These are phyloP conservation scores for Baronia brevicornis DNA, from an alignment of 2,888 invertebrate species.

Conservation along the genomic window DNA sequence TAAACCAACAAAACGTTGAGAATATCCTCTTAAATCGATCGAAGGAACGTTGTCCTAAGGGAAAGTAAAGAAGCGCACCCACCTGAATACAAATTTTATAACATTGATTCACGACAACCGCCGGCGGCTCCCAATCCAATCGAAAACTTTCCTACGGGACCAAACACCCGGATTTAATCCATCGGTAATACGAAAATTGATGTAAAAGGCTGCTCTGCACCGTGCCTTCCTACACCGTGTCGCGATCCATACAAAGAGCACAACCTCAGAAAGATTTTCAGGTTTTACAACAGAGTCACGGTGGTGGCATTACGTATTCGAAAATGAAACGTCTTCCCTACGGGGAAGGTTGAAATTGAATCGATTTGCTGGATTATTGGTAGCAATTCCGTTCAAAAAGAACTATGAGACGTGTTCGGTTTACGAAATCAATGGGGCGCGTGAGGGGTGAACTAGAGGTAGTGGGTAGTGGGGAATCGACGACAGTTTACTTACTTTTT, in stretches of 20 bases:
- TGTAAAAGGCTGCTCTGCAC: conserved; percentile 61
- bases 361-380: conserved; percentile 53
- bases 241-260: conserved; percentile 58
- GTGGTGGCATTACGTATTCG: conserved; percentile 33
- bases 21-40: conserved; percentile 53
- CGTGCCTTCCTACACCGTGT: conserved; percentile 35
- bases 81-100: conserved; percentile 69
- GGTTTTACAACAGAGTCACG: conserved; percentile 59
- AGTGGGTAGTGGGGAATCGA: conserved; percentile 37
- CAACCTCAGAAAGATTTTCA: conserved; percentile 48
- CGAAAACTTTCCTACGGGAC: conserved; percentile 57
- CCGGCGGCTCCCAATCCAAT: conserved; percentile 55
- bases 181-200: conserved; percentile 74
- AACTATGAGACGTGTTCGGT: conserved; percentile 64
- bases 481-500: conserved; percentile 53
- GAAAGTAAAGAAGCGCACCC: conserved; percentile 46
- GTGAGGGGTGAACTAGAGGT: conserved; percentile 34
- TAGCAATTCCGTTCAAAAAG: conserved; percentile 71
- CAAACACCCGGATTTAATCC: conserved; percentile 71
- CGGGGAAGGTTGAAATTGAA: conserved; percentile 63
- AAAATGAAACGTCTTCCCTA: conserved; percentile 55
- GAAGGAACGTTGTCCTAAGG: conserved; percentile 37
- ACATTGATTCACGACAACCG: conserved; percentile 62
- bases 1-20: conserved; percentile 22
- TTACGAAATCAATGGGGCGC: conserved; percentile 31